phyloP scores from a whole-genome alignment of 2,113 vertebrate genomes.

The Chlamydotis undulata region DNA sequence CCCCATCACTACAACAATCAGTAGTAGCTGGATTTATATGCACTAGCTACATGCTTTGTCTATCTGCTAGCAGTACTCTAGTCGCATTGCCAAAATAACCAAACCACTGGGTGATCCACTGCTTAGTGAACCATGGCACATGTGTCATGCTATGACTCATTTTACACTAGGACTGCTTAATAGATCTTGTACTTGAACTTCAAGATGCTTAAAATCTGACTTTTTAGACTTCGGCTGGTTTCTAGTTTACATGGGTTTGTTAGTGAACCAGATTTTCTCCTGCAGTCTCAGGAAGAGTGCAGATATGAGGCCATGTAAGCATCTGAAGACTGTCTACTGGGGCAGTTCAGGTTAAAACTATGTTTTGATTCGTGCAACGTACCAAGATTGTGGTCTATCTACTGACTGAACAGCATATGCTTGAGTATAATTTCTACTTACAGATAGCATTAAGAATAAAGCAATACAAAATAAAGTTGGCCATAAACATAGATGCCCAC shows the following conservation, averaged over 20 bases:
- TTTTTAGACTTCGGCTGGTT: not conserved
- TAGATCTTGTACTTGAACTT: not conserved
- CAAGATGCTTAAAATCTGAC: not conserved
- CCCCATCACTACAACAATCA: not conserved
- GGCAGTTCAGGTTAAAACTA: not conserved
- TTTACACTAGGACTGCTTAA: not conserved
- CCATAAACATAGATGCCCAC: not conserved
- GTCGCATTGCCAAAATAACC: not conserved
- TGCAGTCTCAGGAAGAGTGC: not conserved
- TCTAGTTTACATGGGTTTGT: not conserved
- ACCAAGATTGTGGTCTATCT: not conserved
- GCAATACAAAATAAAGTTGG: not conserved
- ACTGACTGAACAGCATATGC: not conserved
- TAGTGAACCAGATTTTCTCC: not conserved
- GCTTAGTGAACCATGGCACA: accelerated
- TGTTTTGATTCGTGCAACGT: not conserved
- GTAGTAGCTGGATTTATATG: not conserved
- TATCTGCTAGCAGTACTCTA: not conserved
- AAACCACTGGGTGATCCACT: not conserved
- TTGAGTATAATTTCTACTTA: not conserved
- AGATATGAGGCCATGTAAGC: not conserved
- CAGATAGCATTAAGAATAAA: not conserved
- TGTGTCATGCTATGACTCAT: accelerated
- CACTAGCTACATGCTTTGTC: not conserved
- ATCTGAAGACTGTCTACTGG: not conserved